Evolutionary conservation across 1,140 invertebrate species (phyloP).

Genomic region (Sycobia sp.): DNA sequence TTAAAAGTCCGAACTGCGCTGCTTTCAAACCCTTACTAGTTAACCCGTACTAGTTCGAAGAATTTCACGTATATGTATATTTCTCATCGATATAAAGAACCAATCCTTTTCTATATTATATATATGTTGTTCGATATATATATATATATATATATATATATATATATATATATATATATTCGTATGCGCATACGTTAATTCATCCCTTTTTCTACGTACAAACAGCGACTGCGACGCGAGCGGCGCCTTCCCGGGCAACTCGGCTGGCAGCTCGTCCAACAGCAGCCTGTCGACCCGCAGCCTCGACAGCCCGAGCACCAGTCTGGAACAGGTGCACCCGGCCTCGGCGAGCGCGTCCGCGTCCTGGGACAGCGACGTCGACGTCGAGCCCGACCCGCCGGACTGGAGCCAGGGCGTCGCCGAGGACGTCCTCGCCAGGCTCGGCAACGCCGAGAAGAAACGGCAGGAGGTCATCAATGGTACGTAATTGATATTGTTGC

Average conservation of each 20-base stretch:
- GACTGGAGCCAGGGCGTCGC: constrained; percentile 84
- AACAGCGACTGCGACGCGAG: constrained; percentile 55
- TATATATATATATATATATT: too few relatives aligned
- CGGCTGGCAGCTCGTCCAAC: constrained; percentile 60
- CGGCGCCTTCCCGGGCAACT: constrained; percentile 56
- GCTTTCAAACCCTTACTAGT: too few relatives aligned
- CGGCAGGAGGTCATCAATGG: constrained; percentile 97
- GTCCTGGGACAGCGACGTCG: constrained; percentile 77
- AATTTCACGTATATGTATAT: too few relatives aligned
- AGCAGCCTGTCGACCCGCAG: constrained; percentile 64
- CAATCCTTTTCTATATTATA: too few relatives aligned
- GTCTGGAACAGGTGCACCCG: constrained; percentile 64
- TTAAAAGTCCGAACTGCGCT: too few relatives aligned
- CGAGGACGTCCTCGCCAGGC: constrained; percentile 74
- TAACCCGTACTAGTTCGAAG: too few relatives aligned
- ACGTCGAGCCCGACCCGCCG: constrained; percentile 78
- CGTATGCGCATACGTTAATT: too few relatives aligned
- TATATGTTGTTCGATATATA: too few relatives aligned
- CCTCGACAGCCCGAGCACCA: constrained; percentile 64
- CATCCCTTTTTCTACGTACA: too few relatives aligned
- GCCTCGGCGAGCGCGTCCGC: constrained; percentile 37
- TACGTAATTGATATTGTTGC: constrained; percentile 56
- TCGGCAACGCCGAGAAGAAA: constrained; percentile 83
- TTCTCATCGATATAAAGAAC: too few relatives aligned
- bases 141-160: too few relatives aligned